Evolutionary conservation across 2,113 vertebrate genomes (phyloP).

Genomic region (Strix uralensis): DNA sequence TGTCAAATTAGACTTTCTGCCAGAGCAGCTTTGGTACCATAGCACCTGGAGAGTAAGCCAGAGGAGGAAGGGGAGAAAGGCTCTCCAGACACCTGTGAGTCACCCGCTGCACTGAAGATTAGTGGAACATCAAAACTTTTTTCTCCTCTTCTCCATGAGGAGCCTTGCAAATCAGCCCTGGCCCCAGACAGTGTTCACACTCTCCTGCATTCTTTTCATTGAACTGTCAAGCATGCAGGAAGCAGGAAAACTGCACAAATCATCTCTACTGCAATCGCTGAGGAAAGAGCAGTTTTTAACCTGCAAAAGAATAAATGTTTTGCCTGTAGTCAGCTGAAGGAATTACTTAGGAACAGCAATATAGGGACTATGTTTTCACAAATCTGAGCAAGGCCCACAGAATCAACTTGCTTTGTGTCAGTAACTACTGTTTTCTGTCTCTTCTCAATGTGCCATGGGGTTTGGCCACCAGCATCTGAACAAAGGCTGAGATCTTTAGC

Average conservation of each 20-base stretch:
- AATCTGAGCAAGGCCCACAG: not conserved
- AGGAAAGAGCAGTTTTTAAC: not conserved
- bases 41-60: not conserved
- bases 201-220: not conserved
- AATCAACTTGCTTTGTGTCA: not conserved
- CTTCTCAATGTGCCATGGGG: accelerated
- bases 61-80: not conserved
- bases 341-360: accelerated
- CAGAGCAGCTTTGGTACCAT: not conserved
- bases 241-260: not conserved
- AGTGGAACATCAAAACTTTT: not conserved
- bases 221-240: accelerated
- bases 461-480: not conserved
- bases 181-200: accelerated
- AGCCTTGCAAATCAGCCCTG: not conserved
- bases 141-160: not conserved
- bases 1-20: not conserved
- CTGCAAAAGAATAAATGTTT: too few relatives aligned
- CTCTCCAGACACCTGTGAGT: not conserved
- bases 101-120: not conserved
- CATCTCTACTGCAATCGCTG: not conserved
- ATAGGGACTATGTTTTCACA: not conserved
- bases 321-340: not conserved
- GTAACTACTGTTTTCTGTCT: not conserved
- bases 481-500: not conserved